Conservation (phyloP, 2,113 vertebrate species). For the Ranitomeya variabilis region DNA sequence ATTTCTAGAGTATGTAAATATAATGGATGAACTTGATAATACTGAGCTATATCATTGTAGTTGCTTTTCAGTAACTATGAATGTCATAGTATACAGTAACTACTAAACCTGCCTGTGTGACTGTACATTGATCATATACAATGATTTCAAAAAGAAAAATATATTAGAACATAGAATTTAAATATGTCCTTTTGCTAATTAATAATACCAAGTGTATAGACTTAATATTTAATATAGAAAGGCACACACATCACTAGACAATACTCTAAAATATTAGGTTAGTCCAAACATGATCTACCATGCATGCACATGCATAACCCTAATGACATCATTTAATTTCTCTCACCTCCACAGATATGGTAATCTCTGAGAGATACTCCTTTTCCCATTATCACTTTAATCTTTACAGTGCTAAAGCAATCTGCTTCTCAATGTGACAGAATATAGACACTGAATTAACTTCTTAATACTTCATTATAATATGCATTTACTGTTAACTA, state of each 20-base stretch:
- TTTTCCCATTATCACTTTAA: conserved; percentile 51
- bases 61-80: too few species aligned
- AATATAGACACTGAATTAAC: conserved; percentile 1
- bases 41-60: too few species aligned
- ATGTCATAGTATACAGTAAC: too few species aligned
- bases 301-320: not conserved
- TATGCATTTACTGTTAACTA: conserved; percentile 37
- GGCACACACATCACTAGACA: not conserved
- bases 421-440: conserved; percentile 45
- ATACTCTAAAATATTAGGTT: not conserved
- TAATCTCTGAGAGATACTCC: conserved; percentile 37
- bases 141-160: too few species aligned
- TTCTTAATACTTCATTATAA: conserved; percentile 25
- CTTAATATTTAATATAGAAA: not conserved
- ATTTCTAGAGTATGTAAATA: too few species aligned
- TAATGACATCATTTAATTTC: conserved; percentile 35
- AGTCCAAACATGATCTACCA: conserved; percentile 17
- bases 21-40: too few species aligned
- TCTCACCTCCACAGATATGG: conserved; percentile 25
- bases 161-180: too few species aligned
- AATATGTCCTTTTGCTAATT: not conserved
- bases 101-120: too few species aligned
- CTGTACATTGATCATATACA: too few species aligned
- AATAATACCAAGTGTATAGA: not conserved
- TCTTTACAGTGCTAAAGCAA: conserved; percentile 39